Percentiles rank a stretch among this genome's conserved stretches.
Evolutionary conservation across 2,888 invertebrate genomes (phyloP).

Genomic region (Neoitamus cyanurus): DNA sequence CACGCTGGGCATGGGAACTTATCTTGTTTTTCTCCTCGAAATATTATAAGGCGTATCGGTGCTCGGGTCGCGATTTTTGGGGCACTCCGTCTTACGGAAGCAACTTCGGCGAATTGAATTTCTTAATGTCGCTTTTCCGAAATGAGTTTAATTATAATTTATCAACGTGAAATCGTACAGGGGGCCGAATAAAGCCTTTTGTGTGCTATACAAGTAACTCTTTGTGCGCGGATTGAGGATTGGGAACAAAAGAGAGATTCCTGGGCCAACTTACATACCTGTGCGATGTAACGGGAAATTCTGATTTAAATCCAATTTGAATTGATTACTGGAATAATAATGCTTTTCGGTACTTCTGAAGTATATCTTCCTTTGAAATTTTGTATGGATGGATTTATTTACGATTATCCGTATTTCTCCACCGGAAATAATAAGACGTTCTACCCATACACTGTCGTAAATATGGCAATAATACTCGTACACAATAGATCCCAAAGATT

Average conservation of each 20-base stretch:
- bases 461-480: too few relatives aligned
- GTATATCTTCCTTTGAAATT: neutral
- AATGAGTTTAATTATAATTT: neutral
- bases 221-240: neutral
- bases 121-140: neutral
- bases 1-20: neutral
- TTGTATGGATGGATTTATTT: neutral
- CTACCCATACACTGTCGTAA: neutral
- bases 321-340: neutral
- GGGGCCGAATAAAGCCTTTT: neutral
- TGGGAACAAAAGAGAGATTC: neutral
- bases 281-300: neutral
- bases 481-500: neutral
- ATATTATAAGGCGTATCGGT: neutral
- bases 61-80: neutral
- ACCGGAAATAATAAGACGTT: neutral
- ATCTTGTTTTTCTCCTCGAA: neutral
- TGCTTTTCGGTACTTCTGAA: neutral
- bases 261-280: neutral
- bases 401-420: neutral
- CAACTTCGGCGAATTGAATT: neutral
- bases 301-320: neutral
- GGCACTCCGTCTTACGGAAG: neutral
- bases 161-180: neutral
- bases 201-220: neutral